phyloP scores from a whole-genome alignment of 2,113 vertebrate species.

The Okapia johnstoni region DNA sequence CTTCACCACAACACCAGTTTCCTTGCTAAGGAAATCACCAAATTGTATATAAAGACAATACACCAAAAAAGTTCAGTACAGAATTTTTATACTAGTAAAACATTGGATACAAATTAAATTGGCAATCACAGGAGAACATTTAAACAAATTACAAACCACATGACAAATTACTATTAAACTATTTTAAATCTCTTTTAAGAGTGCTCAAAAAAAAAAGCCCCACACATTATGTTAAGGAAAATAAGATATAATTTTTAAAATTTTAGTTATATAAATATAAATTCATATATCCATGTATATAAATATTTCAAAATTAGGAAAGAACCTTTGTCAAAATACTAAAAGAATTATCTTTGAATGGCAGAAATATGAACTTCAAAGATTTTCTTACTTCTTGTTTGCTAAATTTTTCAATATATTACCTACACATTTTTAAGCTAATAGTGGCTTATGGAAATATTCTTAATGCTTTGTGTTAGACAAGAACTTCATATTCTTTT shows the following conservation, averaged over 20 bases:
- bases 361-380: not conserved
- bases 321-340: not conserved
- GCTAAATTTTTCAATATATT: not conserved
- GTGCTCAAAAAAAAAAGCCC: not conserved
- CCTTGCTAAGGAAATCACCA: not conserved
- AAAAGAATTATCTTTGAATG: not conserved
- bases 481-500: not conserved
- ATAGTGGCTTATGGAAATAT: not conserved
- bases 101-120: not conserved
- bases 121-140: not conserved
- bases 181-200: not conserved
- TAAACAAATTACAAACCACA: not conserved
- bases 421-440: not conserved
- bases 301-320: not conserved
- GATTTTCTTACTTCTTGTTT: not conserved
- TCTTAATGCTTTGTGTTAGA: not conserved
- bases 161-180: not conserved
- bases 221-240: not conserved
- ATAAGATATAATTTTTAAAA: not conserved
- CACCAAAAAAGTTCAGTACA: not conserved
- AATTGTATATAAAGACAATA: not conserved
- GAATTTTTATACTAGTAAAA: not conserved
- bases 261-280: not conserved
- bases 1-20: not conserved
- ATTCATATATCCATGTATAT: not conserved